Base-by-base conservation (phyloP, 2,888 invertebrate genomes). In the Acanthopleura granulata region DNA sequence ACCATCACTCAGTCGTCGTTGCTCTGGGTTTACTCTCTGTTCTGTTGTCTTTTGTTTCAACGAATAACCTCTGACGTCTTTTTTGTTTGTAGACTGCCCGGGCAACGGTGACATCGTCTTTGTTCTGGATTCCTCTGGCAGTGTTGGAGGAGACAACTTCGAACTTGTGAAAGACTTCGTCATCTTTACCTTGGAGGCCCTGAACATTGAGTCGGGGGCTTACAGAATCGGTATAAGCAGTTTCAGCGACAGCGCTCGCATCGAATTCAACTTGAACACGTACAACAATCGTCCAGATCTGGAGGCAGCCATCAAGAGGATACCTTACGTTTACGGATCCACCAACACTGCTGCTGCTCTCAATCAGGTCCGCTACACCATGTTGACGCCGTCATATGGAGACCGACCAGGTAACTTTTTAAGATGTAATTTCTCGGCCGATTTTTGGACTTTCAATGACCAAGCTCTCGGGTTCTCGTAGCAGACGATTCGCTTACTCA, bases 291-390 rank as follows among this genome's bases (percentile, higher is more conserved):
- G 76, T 0, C 62, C 29, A 12, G 51, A 25, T 11, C 71, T 82
- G 14, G 71, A 71, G 16, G 49, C 40, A 22, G 71, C 71, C 22
- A 49, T 71, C 40, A 16, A 16, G 18, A 71, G 49, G 6, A 40
- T 83, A 4, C 74, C 76, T 1, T 87, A 86, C 66, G 79, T 82
- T 51, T 87, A 87, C 73, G 87, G 87, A n/a, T 84, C 81, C 69
- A 87, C 87, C 0, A 80, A 87, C 75, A 87, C 87, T 14, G 85
- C 86, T 1, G 84, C 82, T 72, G 86, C 87, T 16, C 76, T 87
- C 27, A 76, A 84, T 29, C 75, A 83, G 62, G 83, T 81, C 12
- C 78, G 86, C 49, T 75, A 77, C n/a, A 80, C 82, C 62, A 79
- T 86, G 79, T 85, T 86, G 69, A 82, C 80, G 22, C 27, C 74